A percentile compares a stretch with the other conserved stretches of the same genome.
These are phyloP conservation scores for Nerophis ophidion DNA, from an alignment of 2,113 vertebrate species.

Conservation along the genomic window DNA sequence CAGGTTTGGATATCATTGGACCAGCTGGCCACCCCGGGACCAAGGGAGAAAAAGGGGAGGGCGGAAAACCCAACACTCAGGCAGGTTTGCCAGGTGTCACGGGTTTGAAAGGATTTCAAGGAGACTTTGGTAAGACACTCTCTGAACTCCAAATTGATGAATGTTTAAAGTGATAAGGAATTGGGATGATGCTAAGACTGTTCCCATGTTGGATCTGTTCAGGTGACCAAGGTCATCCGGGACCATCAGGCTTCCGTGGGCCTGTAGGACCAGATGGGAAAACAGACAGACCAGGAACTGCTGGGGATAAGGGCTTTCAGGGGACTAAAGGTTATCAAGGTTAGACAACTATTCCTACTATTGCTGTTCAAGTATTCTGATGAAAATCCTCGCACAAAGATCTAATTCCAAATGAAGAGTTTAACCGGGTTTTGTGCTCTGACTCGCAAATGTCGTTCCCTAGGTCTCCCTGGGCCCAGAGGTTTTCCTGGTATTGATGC, in stretches of 20 bases:
- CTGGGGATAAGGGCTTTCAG: conserved; percentile 75
- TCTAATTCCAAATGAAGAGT: background rate
- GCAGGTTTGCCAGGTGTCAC: conserved; percentile 69
- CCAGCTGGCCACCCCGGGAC: conserved; percentile 72
- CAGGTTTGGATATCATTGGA: conserved; percentile 77
- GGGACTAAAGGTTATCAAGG: conserved; percentile 81
- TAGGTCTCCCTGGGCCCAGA: conserved; percentile 79
- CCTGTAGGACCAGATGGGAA: conserved; percentile 69
- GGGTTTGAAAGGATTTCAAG: conserved; percentile 78
- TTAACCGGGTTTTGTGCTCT: background rate
- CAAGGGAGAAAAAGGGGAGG: conserved; percentile 78
- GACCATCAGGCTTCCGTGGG: conserved; percentile 75
- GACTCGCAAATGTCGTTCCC: conserved; percentile 1
- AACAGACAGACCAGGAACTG: conserved; percentile 72
- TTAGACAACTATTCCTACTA: conserved; percentile 43
- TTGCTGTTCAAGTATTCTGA: background rate
- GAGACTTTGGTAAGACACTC: conserved; percentile 74
- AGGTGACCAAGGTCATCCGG: conserved; percentile 79
- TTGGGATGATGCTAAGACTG: background rate
- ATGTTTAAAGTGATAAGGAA: background rate
- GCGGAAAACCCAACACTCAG: conserved; percentile 73
- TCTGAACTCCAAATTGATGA: background rate
- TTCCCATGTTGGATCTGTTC: conserved; percentile 12
- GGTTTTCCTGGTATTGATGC: conserved; percentile 76
- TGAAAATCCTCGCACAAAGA: background rate